Evolutionary conservation across 2,797 vertebrate species (phyloP).

Genomic region (Pangasius sanitwongsei): DNA sequence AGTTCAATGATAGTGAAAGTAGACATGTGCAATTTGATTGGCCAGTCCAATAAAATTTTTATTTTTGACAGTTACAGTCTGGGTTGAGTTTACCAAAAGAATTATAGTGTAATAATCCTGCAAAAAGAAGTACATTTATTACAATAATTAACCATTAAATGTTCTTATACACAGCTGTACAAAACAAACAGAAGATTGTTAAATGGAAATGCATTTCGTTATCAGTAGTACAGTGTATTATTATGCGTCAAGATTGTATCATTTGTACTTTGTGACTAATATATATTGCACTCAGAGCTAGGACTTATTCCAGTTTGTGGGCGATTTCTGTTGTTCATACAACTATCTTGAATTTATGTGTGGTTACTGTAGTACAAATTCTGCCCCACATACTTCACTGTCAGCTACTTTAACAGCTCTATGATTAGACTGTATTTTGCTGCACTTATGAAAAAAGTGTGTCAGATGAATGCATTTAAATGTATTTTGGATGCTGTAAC

Average conservation of each 20-base stretch:
- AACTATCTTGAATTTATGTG: no score
- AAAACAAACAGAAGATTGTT: background rate
- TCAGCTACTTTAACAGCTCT: background rate
- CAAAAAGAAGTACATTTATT: background rate
- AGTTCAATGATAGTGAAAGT: background rate
- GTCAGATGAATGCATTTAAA: background rate
- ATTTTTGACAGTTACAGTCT: conserved; percentile 6
- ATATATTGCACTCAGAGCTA: background rate
- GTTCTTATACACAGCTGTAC: background rate
- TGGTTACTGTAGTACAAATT: background rate
- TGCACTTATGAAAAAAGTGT: background rate
- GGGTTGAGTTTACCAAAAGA: background rate
- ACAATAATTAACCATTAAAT: no score
- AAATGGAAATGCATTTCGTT: background rate
- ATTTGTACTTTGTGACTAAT: background rate
- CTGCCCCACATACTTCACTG: background rate
- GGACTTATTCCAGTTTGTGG: background rate
- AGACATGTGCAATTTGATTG: background rate
- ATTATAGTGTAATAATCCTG: conserved; percentile 1
- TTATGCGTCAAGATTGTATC: background rate
- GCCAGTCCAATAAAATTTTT: background rate
- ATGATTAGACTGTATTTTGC: background rate
- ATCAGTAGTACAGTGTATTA: background rate
- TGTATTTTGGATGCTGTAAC: background rate
- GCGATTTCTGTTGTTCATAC: background rate